These are phyloP conservation scores for Pherbina coryleti DNA, from an alignment of 2,888 invertebrate species.

Conservation along the genomic window DNA sequence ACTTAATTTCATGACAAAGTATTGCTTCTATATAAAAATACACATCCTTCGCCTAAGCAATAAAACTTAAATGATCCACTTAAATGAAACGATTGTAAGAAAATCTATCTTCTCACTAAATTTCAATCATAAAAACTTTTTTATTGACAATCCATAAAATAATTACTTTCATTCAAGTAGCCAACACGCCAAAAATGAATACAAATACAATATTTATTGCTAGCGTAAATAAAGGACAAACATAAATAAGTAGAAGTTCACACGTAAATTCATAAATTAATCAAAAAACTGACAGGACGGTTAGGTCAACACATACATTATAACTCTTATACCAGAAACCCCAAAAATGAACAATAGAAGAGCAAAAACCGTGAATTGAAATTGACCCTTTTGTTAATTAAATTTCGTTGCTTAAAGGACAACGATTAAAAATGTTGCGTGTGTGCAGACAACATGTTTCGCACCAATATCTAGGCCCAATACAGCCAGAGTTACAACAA, in stretches of 20 bases:
- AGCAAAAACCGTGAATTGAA: not conserved
- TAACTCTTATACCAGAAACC: not conserved
- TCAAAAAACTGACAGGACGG: constrained; percentile 10
- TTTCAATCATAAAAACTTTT: too few species aligned
- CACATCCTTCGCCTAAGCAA: too few species aligned
- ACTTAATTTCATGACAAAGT: too few species aligned
- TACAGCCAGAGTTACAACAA: not conserved
- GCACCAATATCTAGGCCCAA: not conserved
- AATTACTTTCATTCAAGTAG: too few species aligned
- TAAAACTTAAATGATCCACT: too few species aligned
- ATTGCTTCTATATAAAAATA: too few species aligned
- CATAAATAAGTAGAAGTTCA: not conserved
- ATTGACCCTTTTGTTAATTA: constrained; percentile 42
- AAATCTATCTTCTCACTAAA: too few species aligned
- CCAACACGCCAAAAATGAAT: too few species aligned
- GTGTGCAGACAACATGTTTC: not conserved
- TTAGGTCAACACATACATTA: not conserved
- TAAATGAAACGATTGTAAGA: too few species aligned
- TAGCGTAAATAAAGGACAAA: not conserved
- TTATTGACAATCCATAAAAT: too few species aligned
- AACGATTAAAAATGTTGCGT: constrained; percentile 22
- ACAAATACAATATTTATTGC: not conserved
- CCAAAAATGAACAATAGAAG: not conserved
- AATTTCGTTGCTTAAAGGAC: constrained; percentile 36
- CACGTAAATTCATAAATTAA: constrained; percentile 27